Evolutionary conservation across 2,797 vertebrate species (phyloP).

Genomic region (Bovichtus variegatus): DNA sequence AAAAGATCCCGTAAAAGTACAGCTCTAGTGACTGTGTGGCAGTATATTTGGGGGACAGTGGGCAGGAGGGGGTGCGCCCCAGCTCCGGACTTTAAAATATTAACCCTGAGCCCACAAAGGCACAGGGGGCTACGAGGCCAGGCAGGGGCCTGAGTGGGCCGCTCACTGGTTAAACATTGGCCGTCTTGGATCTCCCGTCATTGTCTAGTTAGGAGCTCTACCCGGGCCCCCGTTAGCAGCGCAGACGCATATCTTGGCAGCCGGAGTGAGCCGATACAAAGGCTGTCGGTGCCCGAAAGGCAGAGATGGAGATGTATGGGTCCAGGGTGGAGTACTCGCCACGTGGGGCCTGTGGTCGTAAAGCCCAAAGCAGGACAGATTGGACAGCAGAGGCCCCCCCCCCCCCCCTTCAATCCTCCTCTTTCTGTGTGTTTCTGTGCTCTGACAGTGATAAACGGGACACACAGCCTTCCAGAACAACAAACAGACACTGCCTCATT

Average conservation of each 20-base stretch:
- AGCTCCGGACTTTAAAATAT: constrained; percentile 78
- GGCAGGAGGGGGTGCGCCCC: constrained; percentile 63
- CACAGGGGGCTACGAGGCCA: constrained; percentile 63
- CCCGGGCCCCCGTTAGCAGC: constrained; percentile 67
- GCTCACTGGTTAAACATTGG: constrained; percentile 82
- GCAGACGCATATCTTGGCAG: constrained; percentile 79
- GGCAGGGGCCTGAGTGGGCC: constrained; percentile 74
- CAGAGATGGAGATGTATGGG: constrained; percentile 83
- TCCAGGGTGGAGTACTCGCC: constrained; percentile 73
- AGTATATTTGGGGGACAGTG: constrained; percentile 80
- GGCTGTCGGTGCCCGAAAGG: constrained; percentile 74
- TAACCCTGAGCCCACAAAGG: constrained; percentile 80
- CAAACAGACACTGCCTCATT: constrained; percentile 85
- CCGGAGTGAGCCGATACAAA: constrained; percentile 81
- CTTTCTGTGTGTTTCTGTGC: constrained; percentile 73
- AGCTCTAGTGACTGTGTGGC: constrained; percentile 78
- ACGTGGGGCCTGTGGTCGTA: constrained; percentile 76
- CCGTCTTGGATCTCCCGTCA: constrained; percentile 65
- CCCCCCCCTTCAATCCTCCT: constrained; percentile 23
- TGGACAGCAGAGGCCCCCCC: constrained; percentile 64
- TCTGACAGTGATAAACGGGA: constrained; percentile 82
- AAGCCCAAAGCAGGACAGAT: constrained; percentile 80
- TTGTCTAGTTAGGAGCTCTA: constrained; percentile 82
- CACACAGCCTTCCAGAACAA: constrained; percentile 74
- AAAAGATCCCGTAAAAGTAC: constrained; percentile 79